Percentiles rank a stretch among this genome's conserved stretches.
Evolutionary conservation across 2,797 vertebrate genomes (phyloP).

Genomic region (Centroberyx gerrardi): DNA sequence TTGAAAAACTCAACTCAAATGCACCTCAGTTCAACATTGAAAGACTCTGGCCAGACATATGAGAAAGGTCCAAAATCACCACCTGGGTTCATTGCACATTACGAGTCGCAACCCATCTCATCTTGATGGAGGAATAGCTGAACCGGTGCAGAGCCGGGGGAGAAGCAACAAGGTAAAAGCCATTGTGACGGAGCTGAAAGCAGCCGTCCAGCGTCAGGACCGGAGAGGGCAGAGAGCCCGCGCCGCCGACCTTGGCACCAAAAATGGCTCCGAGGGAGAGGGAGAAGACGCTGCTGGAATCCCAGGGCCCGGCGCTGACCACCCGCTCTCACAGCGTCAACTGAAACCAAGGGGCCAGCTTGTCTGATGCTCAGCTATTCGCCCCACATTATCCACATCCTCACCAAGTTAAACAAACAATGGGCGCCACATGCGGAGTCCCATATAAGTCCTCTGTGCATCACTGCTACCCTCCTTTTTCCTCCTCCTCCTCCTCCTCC

Average conservation of each 20-base stretch:
- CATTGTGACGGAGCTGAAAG: conserved; percentile 25
- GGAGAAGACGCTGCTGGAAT: conserved; percentile 81
- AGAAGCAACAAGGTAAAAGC: conserved; percentile 20
- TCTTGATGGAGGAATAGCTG: conserved; percentile 26
- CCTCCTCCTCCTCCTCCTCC: conserved; percentile 20
- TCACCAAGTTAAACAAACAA: conserved; percentile 79
- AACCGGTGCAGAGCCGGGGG: conserved; percentile 13
- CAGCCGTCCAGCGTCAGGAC: background rate
- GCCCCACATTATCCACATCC: conserved; percentile 67
- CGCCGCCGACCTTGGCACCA: conserved; percentile 57
- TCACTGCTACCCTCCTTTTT: conserved; percentile 46
- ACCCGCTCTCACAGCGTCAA: conserved; percentile 59
- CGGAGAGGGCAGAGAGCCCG: conserved; percentile 15
- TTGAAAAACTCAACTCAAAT: conserved; percentile 4
- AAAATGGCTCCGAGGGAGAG: conserved; percentile 65
- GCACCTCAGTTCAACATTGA: conserved; percentile 17
- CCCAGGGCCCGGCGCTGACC: conserved; percentile 75
- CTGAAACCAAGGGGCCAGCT: conserved; percentile 53
- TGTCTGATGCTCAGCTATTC: conserved; percentile 78
- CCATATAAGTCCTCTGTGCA: conserved; percentile 45
- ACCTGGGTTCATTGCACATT: conserved; percentile 26
- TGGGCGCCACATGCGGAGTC: conserved; percentile 46
- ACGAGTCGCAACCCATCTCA: conserved; percentile 6
- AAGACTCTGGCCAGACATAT: background rate
- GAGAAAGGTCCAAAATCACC: conserved; percentile 14